phyloP scores from a whole-genome alignment of 1,140 invertebrate species.

The Condylostylus longicornis region DNA sequence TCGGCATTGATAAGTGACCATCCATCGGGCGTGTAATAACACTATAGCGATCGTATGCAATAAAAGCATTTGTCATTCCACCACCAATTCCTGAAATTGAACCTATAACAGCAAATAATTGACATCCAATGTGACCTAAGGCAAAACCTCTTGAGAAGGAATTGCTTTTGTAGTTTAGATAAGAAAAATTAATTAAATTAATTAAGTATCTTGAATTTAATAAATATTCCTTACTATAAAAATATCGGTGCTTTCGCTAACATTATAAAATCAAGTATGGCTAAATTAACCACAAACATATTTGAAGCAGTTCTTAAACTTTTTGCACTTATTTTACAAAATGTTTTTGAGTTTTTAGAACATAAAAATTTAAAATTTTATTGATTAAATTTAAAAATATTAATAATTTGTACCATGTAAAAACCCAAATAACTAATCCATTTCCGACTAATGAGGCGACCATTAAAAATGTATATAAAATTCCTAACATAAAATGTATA shows the following conservation, averaged over 20 bases:
- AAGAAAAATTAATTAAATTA: no score
- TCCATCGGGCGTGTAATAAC: conserved; percentile 70
- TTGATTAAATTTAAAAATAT: not conserved
- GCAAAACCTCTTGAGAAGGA: conserved; percentile 65
- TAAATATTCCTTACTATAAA: no score
- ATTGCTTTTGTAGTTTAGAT: conserved; percentile 51
- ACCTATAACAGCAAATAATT: conserved; percentile 61
- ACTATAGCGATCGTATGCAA: conserved; percentile 38
- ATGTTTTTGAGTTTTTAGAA: not conserved
- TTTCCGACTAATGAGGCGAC: conserved; percentile 66
- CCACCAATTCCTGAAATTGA: conserved; percentile 65
- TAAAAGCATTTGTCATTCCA: conserved; percentile 52
- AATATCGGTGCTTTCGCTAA: conserved; percentile 75
- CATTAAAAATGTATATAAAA: conserved; percentile 67
- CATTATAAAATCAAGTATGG: conserved; percentile 75
- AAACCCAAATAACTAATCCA: conserved; percentile 78
- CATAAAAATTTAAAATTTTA: conserved; percentile 1
- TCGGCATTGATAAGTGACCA: conserved; percentile 56
- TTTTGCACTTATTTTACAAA: conserved; percentile 48
- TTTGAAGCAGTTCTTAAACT: conserved; percentile 74
- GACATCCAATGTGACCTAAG: conserved; percentile 53
- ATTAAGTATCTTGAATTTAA: no score
- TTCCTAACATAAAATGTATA: conserved; percentile 65
- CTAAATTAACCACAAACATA: conserved; percentile 75
- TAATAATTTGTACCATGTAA: conserved; percentile 29